Evolutionary conservation across 2,797 vertebrate genomes (phyloP), one percentile per base, ranked within the genome.

Genomic region (Stomatorhinus walkeri): DNA sequence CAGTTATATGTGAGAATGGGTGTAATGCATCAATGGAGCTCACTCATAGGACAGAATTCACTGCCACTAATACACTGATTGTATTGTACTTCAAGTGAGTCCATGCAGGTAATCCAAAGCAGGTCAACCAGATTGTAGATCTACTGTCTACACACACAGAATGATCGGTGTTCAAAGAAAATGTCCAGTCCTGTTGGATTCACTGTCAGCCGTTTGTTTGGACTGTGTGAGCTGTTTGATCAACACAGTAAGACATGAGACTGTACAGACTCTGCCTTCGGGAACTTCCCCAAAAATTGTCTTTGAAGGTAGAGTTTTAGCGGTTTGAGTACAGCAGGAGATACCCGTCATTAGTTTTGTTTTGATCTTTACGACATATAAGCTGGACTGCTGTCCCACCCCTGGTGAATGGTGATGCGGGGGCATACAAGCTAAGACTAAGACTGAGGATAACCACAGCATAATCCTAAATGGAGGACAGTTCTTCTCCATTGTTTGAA

Each of bases 191-290:
- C 40, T 81, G n/a, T 81, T 81, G 40, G 19, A 81, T 81, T 81
- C 19, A 22, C 40, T 1, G 19, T 46, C 88, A 59, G 28, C 48
- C 16, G 88, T 83, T 40, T 64, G 2, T 83, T 87, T 88, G 84
- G 81, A 61, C 61, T 88, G 83, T 54, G 85, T 81, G 64, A 87
- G 79, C 76, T 84, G 88, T 64, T 49, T 88, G 88, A 84, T 64
- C 87, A 89, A 85, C 84, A 90, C 91, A 68, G 40, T 81, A 22
- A 81, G 76, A 46, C 40, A 43, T 81, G 68, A 76, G 32, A 76
- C 68, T 76, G 68, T 76, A 76, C 68, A 76, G 68, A 76, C 32
- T 76, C 68, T 76, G 32, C 40, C 76, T 46, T 81, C 2, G 16
- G 76, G 76, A 76, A 40, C 76, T 81, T 81, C 76, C 76, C 76